Percentiles rank a stretch among this genome's conserved stretches.
phyloP scores from a whole-genome alignment of 2,888 invertebrate genomes.

The Pimpla rufipes region DNA sequence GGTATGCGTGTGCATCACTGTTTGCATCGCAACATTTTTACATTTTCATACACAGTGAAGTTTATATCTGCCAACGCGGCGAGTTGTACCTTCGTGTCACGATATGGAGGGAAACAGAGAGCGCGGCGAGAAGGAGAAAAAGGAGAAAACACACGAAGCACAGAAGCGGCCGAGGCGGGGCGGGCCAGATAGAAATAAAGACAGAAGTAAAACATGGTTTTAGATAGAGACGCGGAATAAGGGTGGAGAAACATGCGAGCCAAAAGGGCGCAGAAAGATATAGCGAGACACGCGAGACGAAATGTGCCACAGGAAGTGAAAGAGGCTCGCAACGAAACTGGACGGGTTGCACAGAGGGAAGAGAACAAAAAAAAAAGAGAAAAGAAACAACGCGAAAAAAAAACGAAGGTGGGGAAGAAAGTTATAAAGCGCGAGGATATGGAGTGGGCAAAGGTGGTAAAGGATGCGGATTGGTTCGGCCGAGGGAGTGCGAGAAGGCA shows the following conservation, averaged over 20 bases:
- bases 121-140: neutral
- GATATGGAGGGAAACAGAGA: neutral
- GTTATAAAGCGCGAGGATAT: slow-evolving; percentile 25
- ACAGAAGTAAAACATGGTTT: slow-evolving; percentile 35
- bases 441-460: slow-evolving; percentile 37
- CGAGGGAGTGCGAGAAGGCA: neutral
- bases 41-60: no score
- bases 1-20: no score
- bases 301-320: slow-evolving; percentile 41
- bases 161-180: neutral
- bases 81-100: neutral
- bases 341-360: neutral
- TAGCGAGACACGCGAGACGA: slow-evolving; percentile 53
- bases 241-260: slow-evolving; percentile 39
- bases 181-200: slow-evolving; percentile 28
- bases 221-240: slow-evolving; percentile 45
- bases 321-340: slow-evolving; percentile 37
- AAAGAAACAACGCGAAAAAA: neutral
- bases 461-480: slow-evolving; percentile 27
- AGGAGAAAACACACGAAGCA: neutral
- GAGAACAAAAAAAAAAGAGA: neutral
- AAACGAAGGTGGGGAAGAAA: neutral
- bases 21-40: no score
- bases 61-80: neutral
- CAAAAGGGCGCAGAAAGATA: slow-evolving; percentile 14